Base-by-base conservation (phyloP, 2,113 vertebrate species). In the Acanthisitta chloris region DNA sequence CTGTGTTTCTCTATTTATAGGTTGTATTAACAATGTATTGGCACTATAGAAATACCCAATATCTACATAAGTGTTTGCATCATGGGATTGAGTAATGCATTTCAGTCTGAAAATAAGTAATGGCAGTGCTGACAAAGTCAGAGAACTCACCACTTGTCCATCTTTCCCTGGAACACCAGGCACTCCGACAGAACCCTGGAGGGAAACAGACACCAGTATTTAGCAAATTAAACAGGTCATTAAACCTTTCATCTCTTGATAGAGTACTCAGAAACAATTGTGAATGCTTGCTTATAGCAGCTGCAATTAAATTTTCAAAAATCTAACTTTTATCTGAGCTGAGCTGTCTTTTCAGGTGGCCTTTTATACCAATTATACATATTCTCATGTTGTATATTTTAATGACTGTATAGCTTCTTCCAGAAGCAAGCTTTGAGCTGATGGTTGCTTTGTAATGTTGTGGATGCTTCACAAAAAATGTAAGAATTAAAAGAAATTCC, bases 101-200 rank as follows among this genome's bases (percentile, higher is more conserved):
- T 77, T 80, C 49, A 59, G 57, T 65, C 71, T 46, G 48, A 24
- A 88, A 26, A n/a, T 89, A 91, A 95, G 91, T 80, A 84, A 72
- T 9, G 51, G 34, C 52, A 82, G 38, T 49, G 64, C 61, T 80
- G 89, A 90, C 67, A 34, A 49, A 95, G 86, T 85, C 54, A 33
- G 64, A 57, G 34, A 97, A 96, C 98, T 99, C 97, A 99, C 99
- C 99, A 99, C 99, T 92, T 98, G 98, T 88, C 99, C 99, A 20
- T 99, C 98, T 78, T 97, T 96, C 91, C 99, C 99, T 81, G 99
- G 97, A 81, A 98, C 92, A 51, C 99, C 99, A 90, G 99, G 98
- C 79, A 96, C 96, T 76, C 99, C 99, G 1, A 98, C 19, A 42
- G 98, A 98, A 96, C 99, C 99, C 99, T 99, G 85, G 49, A 84